Evolutionary conservation across 2,888 invertebrate genomes (phyloP), one percentile per base, ranked within the genome.

Genomic region (Stramonita haemastoma): DNA sequence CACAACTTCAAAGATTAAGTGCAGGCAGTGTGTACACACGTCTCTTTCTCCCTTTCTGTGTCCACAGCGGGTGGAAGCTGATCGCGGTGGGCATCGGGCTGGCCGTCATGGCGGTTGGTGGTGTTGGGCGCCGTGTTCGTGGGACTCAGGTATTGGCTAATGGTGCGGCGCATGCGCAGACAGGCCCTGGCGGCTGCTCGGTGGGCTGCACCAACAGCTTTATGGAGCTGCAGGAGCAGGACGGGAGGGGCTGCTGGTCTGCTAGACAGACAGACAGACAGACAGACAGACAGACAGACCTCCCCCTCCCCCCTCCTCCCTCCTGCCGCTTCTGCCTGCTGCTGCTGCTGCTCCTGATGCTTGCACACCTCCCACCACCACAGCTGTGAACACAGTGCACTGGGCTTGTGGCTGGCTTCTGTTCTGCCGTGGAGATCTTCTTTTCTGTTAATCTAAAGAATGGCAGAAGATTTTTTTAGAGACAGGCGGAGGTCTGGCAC

Each of bases 121-220:
- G 89, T 70, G 56, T 22, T 89, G 26, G 89, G 89, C n/a, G 70
- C 29, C 56, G 46, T 32, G 19, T 73, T 89, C 85, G 36, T 89
- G n/a, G 84, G 66, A 22, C 73, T 89, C 89, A 89, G 89, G 89
- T 89, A 89, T 84, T 73, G 89, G 73, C 85, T 56, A 1, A 83
- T 83, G 26, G 85, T 70, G 84, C 56, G 60, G 85, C 70, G 84
- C 70, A 66, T 89, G 87, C 87, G 81, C 79, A 57, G 79, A n/a
- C 81, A 79, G 89, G 70, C 83, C 70, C 66, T 70, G 36, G 66
- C 83, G 36, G 66, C 84, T 13, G 73, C 36, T 2, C 56, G 70
- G 73, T 36, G 66, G 88, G 34, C 22, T 84, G 89, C 70, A 73
- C 89, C 85, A 89, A 85, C 84, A 89, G 89, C 70, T 84, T 85